A percentile compares a stretch with the other conserved stretches of the same genome.
These are phyloP conservation scores for Clytia hemisphaerica DNA, from an alignment of 30 jellyfish, hydroid and myxozoan genomes.

Conservation along the genomic window DNA sequence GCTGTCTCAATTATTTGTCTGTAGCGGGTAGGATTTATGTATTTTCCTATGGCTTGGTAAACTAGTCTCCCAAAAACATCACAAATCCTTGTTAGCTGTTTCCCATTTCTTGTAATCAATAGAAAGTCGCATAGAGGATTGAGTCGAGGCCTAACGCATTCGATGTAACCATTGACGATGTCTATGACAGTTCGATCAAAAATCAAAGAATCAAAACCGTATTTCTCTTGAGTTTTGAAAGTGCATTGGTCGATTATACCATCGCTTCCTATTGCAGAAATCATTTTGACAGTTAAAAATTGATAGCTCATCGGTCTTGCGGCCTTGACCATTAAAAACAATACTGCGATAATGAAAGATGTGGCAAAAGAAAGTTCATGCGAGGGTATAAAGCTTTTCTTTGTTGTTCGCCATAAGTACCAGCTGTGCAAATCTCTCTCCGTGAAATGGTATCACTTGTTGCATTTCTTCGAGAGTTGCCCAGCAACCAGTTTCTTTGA, in stretches of 20 bases:
- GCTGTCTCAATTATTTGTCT: constrained; percentile 1
- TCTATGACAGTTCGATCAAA: too few relatives aligned
- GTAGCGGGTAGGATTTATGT: constrained; percentile 11
- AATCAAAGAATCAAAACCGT: constrained; percentile 17
- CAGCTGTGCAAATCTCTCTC: background rate
- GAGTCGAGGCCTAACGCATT: background rate
- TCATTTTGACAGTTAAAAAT: constrained; percentile 4
- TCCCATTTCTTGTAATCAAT: constrained; percentile 15
- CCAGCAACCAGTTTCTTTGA: background rate
- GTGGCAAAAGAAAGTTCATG: constrained; percentile 13
- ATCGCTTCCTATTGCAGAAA: background rate
- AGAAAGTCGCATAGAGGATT: constrained; percentile 11
- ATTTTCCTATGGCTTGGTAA: constrained; percentile 12
- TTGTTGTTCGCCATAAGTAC: background rate
- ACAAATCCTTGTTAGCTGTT: constrained; percentile 8
- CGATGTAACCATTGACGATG: too few relatives aligned
- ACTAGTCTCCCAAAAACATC: background rate
- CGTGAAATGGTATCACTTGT: constrained; percentile 5
- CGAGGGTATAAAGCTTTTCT: too few relatives aligned
- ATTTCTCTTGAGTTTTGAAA: constrained; percentile 5
- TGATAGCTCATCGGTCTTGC: constrained; percentile 17
- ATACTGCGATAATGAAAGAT: background rate
- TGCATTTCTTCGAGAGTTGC: constrained; percentile 12
- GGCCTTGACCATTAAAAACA: constrained; percentile 4
- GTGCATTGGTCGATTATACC: constrained; percentile 1